phyloP scores from a whole-genome alignment of 64 coral and sea anemone species.

The Pocillopora verrucosa region DNA sequence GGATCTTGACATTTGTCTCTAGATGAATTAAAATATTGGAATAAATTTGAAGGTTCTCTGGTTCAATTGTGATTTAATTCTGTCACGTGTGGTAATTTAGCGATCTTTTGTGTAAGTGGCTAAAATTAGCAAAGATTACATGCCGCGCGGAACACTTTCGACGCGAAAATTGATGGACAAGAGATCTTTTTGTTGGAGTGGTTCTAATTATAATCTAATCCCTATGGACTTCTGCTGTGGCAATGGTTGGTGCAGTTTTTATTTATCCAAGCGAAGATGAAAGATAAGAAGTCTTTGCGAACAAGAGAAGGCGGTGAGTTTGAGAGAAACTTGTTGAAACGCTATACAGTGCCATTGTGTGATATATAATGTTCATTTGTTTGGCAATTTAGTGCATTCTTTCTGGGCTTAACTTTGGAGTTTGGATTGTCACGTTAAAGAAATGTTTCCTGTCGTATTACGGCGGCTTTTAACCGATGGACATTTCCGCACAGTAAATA shows the following conservation, averaged over 20 bases:
- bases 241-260: neutral
- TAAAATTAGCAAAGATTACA: constrained; percentile 2
- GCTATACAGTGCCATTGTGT: neutral
- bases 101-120: neutral
- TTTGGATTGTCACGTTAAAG: neutral
- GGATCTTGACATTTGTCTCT: neutral
- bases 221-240: neutral
- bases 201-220: neutral
- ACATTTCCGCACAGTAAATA: neutral
- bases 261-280: constrained; percentile 7
- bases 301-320: constrained; percentile 20
- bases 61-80: neutral
- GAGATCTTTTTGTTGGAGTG: no score
- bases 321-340: constrained; percentile 14
- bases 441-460: neutral
- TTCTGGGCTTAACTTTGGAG: neutral
- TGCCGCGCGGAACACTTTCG: neutral
- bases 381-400: neutral
- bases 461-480: neutral
- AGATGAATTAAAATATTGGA: neutral
- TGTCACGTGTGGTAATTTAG: constrained; percentile 16
- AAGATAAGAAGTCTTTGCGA: constrained; percentile 12
- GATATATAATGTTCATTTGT: neutral
- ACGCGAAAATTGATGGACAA: neutral
- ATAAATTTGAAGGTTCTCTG: constrained; percentile 13